Evolutionary conservation across 2,888 invertebrate genomes (phyloP), one percentile per base, ranked within the genome.

Genomic region (Molorchus minor): DNA sequence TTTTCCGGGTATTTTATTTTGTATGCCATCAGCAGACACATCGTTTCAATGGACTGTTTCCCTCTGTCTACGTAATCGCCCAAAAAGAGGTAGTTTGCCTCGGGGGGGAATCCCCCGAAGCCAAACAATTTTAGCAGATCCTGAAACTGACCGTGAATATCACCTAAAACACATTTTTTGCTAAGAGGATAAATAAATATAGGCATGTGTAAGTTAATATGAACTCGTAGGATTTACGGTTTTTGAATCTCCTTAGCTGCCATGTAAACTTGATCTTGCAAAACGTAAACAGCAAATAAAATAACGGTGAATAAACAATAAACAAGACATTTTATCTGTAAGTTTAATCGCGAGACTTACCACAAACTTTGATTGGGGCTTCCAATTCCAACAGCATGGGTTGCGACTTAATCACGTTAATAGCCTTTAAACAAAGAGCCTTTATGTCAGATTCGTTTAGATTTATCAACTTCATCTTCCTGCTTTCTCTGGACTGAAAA

Each of bases 1-100:
- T 88, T 88, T 75, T 88, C 87, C 3, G 88, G 88, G 71, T 88
- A 88, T 78, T 88, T 88, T 68, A 88, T 85, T 79, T 88, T 88
- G 79, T 88, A 88, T 8, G 87, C 87, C 54, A 88, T 77, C 16
- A 86, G 74, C 36, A 89, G 80, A 73, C 87, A 88, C 68, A 88
- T 87, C 10, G 87, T 87, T 80, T 88, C 87, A 56, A 88, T 71
- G 1, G 86, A 85, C 73, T 87, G 86, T 69, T 86, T 86, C 29
- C 87, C 87, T 70, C 87, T 78, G 71, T 88, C 87, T 1, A 87
- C 87, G 72, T 88, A 87, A 74, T 87, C 79, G 1, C 79, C 79
- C 81, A 88, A 78, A 75, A 89, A 89, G 52, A 88, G 78, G 75
- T 89, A 88, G 75, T 88, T 89, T 40, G 85, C 82, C 69, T 86